Evolutionary conservation across 2,888 invertebrate species (phyloP).

Genomic region (Steromphala cineraria): DNA sequence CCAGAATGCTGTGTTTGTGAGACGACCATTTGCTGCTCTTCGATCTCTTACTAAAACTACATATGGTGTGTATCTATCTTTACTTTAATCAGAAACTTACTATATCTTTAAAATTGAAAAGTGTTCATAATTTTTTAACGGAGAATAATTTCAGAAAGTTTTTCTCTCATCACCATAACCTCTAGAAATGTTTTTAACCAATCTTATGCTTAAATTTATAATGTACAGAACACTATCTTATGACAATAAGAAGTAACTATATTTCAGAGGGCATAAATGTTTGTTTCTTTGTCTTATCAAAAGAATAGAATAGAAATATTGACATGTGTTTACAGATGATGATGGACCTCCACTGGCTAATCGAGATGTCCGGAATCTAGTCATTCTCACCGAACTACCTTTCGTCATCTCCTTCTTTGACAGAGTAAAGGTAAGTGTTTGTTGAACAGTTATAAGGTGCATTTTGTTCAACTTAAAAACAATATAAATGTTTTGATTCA

Average conservation of each 20-base stretch:
- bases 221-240: not conserved
- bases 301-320: too few species aligned
- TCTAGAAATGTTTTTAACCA: not conserved
- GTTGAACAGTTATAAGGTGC: not conserved
- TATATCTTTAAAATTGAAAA: too few species aligned
- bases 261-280: too few species aligned
- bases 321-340: constrained; percentile 79
- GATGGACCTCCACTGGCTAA: constrained; percentile 88
- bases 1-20: constrained; percentile 60
- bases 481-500: too few species aligned
- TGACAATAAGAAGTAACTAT: too few species aligned
- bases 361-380: constrained; percentile 89
- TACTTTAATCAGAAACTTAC: not conserved
- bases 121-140: too few species aligned
- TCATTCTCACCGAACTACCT: constrained; percentile 92
- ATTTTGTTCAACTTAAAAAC: too few species aligned
- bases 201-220: too few species aligned
- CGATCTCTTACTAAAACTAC: constrained; percentile 60
- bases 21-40: constrained; percentile 67
- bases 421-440: constrained; percentile 84
- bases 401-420: constrained; percentile 95
- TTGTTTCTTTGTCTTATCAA: too few species aligned
- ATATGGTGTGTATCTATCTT: constrained; percentile 33
- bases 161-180: too few species aligned
- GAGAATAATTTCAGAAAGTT: too few species aligned